Base-by-base conservation (phyloP, 2,888 invertebrate species). In the Drosophila formosana region DNA sequence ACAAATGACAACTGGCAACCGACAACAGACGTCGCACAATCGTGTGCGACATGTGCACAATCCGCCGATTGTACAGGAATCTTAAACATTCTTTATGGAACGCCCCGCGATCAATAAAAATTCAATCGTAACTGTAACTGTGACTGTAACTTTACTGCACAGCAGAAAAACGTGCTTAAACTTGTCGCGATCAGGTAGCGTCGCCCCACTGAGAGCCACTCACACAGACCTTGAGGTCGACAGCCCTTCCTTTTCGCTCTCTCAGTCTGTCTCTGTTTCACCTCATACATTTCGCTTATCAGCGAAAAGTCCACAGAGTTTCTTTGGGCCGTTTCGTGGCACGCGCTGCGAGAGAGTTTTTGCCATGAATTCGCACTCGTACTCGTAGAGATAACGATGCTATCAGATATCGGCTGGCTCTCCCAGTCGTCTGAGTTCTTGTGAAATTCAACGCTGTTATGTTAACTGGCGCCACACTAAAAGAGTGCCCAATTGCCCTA, bases 391-490 rank as follows among this genome's bases (percentile, higher is more conserved):
- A 75, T 77, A 75, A 61, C 73, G 64, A 72, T 77, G 64, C 61
- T 60, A 78, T 74, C 65, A 39, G 45, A 52, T 46, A 47, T 56
- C 41, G 43, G 25, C n/a, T 56, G 41, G 46, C 56, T 49, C 57
- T 51, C 43, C 23, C 57, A 11, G 32, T 8, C 9, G n/a, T 49
- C 56, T 39, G 39, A 18, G 43, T 80, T 85, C 82, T 89, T 85
- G 85, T 87, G 85, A 85, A 85, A 85, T 85, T 85, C 85, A 87
- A 50, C 82, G 56, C 46, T 5, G 13, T 39, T 18, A 41, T 72
- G 89, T 43, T 81, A 84, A 86, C 72, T 72, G 67, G 46, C 63
- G 66, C 56, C 65, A 52, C 75, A 47, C 49, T 45, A 60, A 18
- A 63, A 45, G 55, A 56, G 45, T 56, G 43, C 55, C 30, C 41